A percentile compares a stretch with the other conserved stretches of the same genome.
Evolutionary conservation across 2,888 invertebrate species (phyloP).

Genomic region (Thumatha senex): DNA sequence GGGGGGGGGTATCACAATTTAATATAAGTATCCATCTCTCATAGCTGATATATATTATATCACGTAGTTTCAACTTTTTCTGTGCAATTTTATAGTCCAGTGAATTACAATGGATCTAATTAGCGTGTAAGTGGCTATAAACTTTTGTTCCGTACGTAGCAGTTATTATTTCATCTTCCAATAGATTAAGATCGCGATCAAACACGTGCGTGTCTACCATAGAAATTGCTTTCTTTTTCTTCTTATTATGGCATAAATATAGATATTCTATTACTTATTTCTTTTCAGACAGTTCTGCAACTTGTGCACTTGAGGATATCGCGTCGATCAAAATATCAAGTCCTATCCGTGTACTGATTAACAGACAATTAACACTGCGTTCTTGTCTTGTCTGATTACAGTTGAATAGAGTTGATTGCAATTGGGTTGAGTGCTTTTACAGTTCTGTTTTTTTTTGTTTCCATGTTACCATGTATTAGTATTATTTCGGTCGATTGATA

Average conservation of each 20-base stretch:
- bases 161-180: no score
- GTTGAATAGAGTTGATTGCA: no score
- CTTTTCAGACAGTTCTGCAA: conserved; percentile 18
- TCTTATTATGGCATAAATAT: background rate
- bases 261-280: background rate
- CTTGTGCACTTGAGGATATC: conserved; percentile 31
- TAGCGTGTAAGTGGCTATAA: conserved; percentile 15
- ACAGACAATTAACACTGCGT: conserved; percentile 23
- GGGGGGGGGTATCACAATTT: no score
- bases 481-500: no score
- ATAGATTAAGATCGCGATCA: no score
- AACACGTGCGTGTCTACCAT: no score
- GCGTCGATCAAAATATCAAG: conserved; percentile 21
- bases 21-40: no score
- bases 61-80: no score
- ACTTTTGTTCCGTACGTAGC: background rate
- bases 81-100: conserved; percentile 10
- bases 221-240: background rate
- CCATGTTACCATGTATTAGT: background rate
- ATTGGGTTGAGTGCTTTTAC: conserved; percentile 18
- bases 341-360: conserved; percentile 16
- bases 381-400: conserved; percentile 13
- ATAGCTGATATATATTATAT: no score
- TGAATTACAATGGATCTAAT: conserved; percentile 13
- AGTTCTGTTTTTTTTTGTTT: background rate